Conservation (phyloP, 2,797 vertebrate genomes). For the Microctenopoma stevenorrisi region DNA sequence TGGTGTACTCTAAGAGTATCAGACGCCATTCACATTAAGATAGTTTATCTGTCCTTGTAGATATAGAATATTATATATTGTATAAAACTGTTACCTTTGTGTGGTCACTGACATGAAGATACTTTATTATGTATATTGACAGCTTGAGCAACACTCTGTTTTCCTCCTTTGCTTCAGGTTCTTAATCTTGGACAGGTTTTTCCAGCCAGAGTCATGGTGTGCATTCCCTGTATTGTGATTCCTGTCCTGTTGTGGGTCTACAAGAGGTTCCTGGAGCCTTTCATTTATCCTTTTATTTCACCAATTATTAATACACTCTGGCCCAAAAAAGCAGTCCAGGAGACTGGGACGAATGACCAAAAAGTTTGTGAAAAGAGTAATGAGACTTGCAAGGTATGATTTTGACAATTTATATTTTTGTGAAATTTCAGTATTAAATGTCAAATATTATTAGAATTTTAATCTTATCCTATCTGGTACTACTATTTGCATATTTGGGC, state of each 20-base stretch:
- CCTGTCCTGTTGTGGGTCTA: conserved; percentile 96
- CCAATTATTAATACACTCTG: conserved; percentile 88
- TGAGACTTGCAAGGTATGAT: conserved; percentile 66
- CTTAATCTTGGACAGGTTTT: background rate
- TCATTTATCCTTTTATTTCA: conserved; percentile 90
- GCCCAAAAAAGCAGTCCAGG: conserved; percentile 83
- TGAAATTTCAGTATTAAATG: too few relatives aligned
- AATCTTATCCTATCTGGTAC: background rate
- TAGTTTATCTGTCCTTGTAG: too few relatives aligned
- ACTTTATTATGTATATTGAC: background rate
- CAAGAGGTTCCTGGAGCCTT: conserved; percentile 95
- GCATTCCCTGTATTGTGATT: conserved; percentile 97
- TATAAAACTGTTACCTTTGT: too few relatives aligned
- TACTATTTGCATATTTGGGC: background rate
- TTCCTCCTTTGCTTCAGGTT: conserved; percentile 27
- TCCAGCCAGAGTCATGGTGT: conserved; percentile 87
- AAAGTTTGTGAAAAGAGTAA: conserved; percentile 63
- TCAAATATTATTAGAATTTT: too few relatives aligned
- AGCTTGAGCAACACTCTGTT: background rate
- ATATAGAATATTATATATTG: too few relatives aligned
- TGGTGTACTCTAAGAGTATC: too few relatives aligned
- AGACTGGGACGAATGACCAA: conserved; percentile 47
- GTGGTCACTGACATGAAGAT: background rate
- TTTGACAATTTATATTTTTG: too few relatives aligned
- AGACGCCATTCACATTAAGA: too few relatives aligned